A percentile compares a stretch with the other conserved stretches of the same genome.
These are phyloP conservation scores for Argyresthia goedartella DNA, from an alignment of 2,888 invertebrate genomes.

Conservation along the genomic window DNA sequence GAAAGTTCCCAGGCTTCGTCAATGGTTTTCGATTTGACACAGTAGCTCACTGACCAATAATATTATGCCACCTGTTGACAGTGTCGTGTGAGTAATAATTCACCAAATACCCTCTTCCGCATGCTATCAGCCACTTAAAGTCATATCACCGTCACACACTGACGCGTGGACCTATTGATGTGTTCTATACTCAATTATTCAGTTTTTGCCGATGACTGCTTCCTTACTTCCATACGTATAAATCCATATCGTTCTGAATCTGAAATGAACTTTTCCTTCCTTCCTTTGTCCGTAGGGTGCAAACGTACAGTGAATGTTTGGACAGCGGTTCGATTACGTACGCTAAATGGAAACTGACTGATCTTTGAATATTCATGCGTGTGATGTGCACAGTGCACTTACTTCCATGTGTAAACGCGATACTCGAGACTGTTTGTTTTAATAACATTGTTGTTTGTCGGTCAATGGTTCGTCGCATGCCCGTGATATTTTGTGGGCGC, in stretches of 20 bases:
- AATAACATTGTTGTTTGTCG: not conserved
- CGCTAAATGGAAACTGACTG: conserved; percentile 56
- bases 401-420: conserved; percentile 2
- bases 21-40: conserved; percentile 33
- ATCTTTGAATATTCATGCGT: conserved; percentile 64
- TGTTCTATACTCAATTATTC: conserved; percentile 24
- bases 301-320: not conserved
- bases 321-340: conserved; percentile 32
- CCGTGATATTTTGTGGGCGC: not conserved
- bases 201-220: conserved; percentile 36
- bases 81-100: conserved; percentile 18
- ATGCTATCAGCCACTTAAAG: conserved; percentile 14
- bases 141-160: conserved; percentile 45
- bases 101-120: conserved; percentile 46
- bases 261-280: conserved; percentile 2
- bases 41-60: conserved; percentile 40
- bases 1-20: not conserved
- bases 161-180: conserved; percentile 32
- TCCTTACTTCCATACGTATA: conserved; percentile 53
- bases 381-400: conserved; percentile 19
- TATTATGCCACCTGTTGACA: conserved; percentile 34
- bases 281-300: not conserved
- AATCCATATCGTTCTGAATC: conserved; percentile 17
- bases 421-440: not conserved
- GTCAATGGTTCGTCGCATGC: not conserved